phyloP scores from a whole-genome alignment of 2,113 vertebrate genomes.

The Bucco capensis region DNA sequence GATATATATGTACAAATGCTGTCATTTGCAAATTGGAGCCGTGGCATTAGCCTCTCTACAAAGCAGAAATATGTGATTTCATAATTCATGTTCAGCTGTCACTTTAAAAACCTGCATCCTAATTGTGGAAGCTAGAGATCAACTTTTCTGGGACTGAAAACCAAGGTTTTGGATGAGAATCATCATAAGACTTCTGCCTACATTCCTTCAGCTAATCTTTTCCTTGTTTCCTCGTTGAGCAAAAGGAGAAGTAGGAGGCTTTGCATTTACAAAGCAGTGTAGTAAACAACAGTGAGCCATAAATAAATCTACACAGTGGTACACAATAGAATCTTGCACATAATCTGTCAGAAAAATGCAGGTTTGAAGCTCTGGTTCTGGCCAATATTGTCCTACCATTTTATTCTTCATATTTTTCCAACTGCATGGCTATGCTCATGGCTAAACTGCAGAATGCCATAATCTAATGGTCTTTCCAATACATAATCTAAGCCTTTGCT shows the following conservation, averaged over 20 bases:
- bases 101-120: background rate
- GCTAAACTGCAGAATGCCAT: background rate
- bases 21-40: background rate
- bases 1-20: background rate
- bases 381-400: background rate
- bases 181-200: background rate
- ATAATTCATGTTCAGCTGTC: background rate
- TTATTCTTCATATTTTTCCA: constrained; percentile 22
- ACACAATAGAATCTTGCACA: background rate
- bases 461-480: background rate
- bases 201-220: background rate
- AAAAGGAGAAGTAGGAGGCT: background rate
- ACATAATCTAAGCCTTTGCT: background rate
- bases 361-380: background rate
- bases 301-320: background rate
- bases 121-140: background rate
- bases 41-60: background rate
- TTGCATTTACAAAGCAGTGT: background rate
- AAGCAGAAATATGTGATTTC: background rate
- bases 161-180: background rate
- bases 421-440: background rate
- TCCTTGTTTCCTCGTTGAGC: background rate
- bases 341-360: background rate
- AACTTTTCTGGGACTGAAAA: background rate
- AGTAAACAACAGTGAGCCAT: background rate